These are phyloP conservation scores for Habroteleia sp. DNA, from an alignment of 2,888 invertebrate species.

Conservation along the genomic window DNA sequence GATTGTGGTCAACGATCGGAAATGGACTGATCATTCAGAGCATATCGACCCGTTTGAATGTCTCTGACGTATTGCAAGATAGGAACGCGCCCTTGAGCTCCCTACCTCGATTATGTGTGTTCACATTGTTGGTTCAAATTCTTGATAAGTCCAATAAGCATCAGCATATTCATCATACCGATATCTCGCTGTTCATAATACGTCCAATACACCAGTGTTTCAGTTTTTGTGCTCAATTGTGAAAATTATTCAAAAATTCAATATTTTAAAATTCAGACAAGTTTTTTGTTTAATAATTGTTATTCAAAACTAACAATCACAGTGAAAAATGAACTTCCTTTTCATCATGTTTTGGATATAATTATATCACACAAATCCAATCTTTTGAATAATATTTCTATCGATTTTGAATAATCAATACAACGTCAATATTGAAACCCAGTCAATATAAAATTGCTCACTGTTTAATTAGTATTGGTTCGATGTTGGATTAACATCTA, in stretches of 20 bases:
- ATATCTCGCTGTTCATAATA: conserved; percentile 23
- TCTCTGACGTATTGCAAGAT: conserved; percentile 67
- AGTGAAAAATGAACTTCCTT: conserved; percentile 2
- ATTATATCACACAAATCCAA: conserved; percentile 1
- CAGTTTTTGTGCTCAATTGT: conserved; percentile 17
- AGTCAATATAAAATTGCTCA: conserved; percentile 51
- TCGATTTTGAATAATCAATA: conserved; percentile 9
- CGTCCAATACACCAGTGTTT: conserved; percentile 12
- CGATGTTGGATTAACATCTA: conserved; percentile 28
- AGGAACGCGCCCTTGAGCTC: conserved; percentile 59
- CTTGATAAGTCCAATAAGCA: conserved; percentile 60
- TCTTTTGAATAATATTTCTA: conserved; percentile 11
- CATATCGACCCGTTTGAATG: conserved; percentile 65
- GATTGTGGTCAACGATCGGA: conserved; percentile 73
- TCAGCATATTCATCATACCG: conserved; percentile 43
- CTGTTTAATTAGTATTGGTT: conserved; percentile 57
- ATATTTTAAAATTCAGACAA: too few relatives aligned
- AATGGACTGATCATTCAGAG: conserved; percentile 74
- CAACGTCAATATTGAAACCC: conserved; percentile 32
- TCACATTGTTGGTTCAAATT: conserved; percentile 55
- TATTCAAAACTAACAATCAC: not conserved
- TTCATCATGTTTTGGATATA: too few relatives aligned
- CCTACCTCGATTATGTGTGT: conserved; percentile 55
- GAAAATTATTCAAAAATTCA: not conserved
- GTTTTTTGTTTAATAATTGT: too few relatives aligned